phyloP scores from a whole-genome alignment of 2,797 vertebrate genomes.

The Galaxias olidus region DNA sequence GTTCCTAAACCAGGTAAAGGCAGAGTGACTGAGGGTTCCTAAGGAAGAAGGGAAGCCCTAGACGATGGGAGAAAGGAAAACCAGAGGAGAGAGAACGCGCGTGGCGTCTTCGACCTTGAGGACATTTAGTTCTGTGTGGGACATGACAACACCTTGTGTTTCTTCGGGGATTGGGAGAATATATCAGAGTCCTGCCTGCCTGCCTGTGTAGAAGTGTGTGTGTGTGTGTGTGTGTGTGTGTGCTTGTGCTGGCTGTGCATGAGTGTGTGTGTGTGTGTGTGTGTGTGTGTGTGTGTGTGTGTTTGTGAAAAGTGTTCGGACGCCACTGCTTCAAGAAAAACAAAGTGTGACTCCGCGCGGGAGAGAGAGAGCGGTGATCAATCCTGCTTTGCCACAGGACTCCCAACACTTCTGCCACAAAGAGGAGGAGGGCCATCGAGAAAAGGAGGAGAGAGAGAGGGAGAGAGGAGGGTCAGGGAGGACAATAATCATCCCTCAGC shows the following conservation, averaged over 20 bases:
- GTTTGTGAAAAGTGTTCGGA: neutral
- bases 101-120: too few species aligned
- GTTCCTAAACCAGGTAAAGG: neutral
- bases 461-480: slow-evolving; percentile 42
- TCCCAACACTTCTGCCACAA: slow-evolving; percentile 62
- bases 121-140: too few species aligned
- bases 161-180: too few species aligned
- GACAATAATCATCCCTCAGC: slow-evolving; percentile 64
- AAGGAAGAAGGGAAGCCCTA: neutral
- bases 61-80: neutral
- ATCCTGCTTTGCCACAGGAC: slow-evolving; percentile 50
- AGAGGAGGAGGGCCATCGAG: slow-evolving; percentile 35
- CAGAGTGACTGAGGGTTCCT: neutral
- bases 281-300: slow-evolving; percentile 1
- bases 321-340: neutral
- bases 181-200: too few species aligned
- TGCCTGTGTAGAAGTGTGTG: too few species aligned
- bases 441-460: slow-evolving; percentile 42
- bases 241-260: slow-evolving; percentile 5
- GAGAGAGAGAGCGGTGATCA: slow-evolving; percentile 45
- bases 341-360: neutral
- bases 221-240: neutral
- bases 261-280: slow-evolving; percentile 8
- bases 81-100: too few species aligned
- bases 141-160: too few species aligned